phyloP scores from a whole-genome alignment of 2,888 invertebrate genomes.

The Agrilus biguttatus region DNA sequence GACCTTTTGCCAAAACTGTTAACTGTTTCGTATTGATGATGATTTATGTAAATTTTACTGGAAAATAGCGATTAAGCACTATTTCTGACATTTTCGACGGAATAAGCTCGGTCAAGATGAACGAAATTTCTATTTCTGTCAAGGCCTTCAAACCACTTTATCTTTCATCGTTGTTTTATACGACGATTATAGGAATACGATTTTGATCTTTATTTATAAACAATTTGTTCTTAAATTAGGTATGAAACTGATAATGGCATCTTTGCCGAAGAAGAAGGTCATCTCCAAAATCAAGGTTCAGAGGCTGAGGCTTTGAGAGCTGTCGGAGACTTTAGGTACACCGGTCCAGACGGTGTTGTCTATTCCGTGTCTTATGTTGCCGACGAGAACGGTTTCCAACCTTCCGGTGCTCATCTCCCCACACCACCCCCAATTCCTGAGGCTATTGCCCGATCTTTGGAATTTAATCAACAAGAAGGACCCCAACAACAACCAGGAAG shows the following conservation, averaged over 20 bases:
- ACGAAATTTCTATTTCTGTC: not conserved
- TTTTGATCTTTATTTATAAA: too few species aligned
- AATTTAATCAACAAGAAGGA: constrained; percentile 2
- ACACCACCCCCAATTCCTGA: constrained; percentile 26
- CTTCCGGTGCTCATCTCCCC: constrained; percentile 38
- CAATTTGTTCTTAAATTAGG: too few species aligned
- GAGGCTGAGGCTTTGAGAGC: constrained; percentile 45
- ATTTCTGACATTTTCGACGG: not conserved
- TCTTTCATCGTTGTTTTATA: too few species aligned
- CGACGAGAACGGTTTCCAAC: constrained; percentile 44
- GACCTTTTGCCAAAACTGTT: too few species aligned
- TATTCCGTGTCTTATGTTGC: constrained; percentile 44
- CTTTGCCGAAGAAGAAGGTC: constrained; percentile 36
- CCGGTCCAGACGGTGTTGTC: constrained; percentile 45
- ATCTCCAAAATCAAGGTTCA: constrained; percentile 37
- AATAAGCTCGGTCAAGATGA: not conserved
- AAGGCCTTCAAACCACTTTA: not conserved
- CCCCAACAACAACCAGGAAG: too few species aligned
- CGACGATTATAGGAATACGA: too few species aligned
- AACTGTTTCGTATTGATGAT: too few species aligned
- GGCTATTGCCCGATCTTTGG: constrained; percentile 17
- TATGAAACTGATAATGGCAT: constrained; percentile 43
- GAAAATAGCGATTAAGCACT: not conserved
- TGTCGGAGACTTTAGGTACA: constrained; percentile 51
- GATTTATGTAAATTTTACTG: too few species aligned